Conservation (phyloP, 92 coral and sea anemone species). For the Phymanthus crucifer region DNA sequence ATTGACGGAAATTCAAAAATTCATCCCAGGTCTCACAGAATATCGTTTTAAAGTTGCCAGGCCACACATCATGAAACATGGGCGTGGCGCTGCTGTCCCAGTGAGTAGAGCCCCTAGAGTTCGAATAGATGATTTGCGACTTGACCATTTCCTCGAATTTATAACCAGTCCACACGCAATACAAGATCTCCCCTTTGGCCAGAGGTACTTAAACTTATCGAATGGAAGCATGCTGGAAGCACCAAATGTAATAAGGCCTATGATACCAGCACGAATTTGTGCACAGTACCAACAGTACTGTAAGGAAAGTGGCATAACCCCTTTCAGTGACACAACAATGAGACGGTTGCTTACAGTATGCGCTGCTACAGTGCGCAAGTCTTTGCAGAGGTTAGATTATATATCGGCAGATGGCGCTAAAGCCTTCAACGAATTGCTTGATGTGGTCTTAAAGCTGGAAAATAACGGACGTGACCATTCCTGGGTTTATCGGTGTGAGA, state of each 20-base stretch:
- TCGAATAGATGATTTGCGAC: not conserved
- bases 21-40: constrained; percentile 20
- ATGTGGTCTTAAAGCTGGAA: not conserved
- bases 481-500: not conserved
- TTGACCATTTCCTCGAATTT: constrained; percentile 17
- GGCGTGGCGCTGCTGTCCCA: constrained; percentile 23
- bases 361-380: constrained; percentile 12
- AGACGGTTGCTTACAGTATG: constrained; percentile 15
- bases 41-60: constrained; percentile 24
- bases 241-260: constrained; percentile 21
- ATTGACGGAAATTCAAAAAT: constrained; percentile 4
- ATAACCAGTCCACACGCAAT: constrained; percentile 33
- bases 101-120: not conserved
- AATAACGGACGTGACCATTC: not conserved
- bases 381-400: not conserved
- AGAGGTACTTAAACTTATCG: constrained; percentile 11
- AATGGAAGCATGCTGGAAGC: not conserved
- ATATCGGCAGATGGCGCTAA: not conserved
- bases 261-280: constrained; percentile 14
- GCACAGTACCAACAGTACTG: constrained; percentile 18
- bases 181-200: constrained; percentile 33
- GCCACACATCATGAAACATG: constrained; percentile 14
- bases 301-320: constrained; percentile 3
- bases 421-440: not conserved
- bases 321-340: constrained; percentile 13